Evolutionary conservation across 2,113 vertebrate genomes (phyloP).

Genomic region (Crotalus tigris): DNA sequence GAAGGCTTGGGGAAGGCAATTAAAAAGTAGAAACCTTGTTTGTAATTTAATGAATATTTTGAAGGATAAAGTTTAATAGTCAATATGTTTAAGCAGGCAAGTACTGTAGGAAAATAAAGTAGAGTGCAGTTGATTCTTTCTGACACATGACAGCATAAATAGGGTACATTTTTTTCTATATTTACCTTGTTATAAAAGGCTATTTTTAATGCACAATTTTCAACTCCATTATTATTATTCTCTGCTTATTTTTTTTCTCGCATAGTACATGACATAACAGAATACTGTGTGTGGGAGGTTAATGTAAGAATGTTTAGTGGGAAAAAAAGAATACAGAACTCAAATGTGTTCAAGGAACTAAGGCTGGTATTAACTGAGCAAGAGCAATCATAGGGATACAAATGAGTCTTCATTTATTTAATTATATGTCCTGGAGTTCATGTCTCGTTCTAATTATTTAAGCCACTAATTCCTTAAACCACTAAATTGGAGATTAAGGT

Average conservation of each 20-base stretch:
- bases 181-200: slow-evolving; percentile 31
- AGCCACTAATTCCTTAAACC: background rate
- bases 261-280: background rate
- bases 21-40: slow-evolving; percentile 58
- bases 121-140: slow-evolving; percentile 40
- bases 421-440: background rate
- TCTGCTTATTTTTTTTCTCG: background rate
- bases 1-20: slow-evolving; percentile 41
- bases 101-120: slow-evolving; percentile 31
- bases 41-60: slow-evolving; percentile 65
- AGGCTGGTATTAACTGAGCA: background rate
- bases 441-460: background rate
- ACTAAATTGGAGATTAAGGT: background rate
- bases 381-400: background rate
- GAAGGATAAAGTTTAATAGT: slow-evolving; percentile 60
- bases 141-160: slow-evolving; percentile 44
- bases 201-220: slow-evolving; percentile 31
- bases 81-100: slow-evolving; percentile 48
- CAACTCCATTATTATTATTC: slow-evolving; percentile 20
- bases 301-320: slow-evolving; percentile 14
- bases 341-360: background rate
- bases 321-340: background rate
- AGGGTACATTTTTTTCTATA: background rate
- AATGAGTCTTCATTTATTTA: background rate
- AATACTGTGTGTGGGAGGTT: background rate